Percentiles rank a stretch among this genome's conserved stretches.
Conservation (phyloP, 2,888 invertebrate genomes). For the Sturmia bella region DNA sequence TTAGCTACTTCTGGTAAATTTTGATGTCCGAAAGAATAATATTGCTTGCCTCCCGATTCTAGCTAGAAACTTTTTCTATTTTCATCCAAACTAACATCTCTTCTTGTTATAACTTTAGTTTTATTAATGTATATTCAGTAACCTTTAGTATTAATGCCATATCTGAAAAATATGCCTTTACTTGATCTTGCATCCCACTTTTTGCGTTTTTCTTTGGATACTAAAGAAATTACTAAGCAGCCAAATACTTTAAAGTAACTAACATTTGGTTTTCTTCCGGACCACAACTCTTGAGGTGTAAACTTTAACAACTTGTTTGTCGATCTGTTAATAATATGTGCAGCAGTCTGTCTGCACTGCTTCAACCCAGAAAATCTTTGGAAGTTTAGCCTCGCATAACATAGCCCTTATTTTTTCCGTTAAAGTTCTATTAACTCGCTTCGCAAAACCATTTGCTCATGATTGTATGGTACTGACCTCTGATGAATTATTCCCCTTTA, state of each 20-base stretch:
- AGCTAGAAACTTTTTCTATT: constrained; percentile 13
- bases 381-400: constrained; percentile 63
- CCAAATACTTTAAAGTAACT: too few species aligned
- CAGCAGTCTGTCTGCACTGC: constrained; percentile 67
- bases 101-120: constrained; percentile 27
- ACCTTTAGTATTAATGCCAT: constrained; percentile 30
- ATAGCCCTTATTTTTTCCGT: constrained; percentile 69
- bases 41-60: neutral
- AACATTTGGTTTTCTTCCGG: too few species aligned
- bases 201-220: constrained; percentile 42
- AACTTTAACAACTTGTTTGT: constrained; percentile 56
- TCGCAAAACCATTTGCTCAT: constrained; percentile 38
- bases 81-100: constrained; percentile 24
- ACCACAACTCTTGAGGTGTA: constrained; percentile 75
- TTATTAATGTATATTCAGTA: constrained; percentile 17
- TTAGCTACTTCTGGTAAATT: neutral
- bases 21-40: constrained; percentile 8
- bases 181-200: constrained; percentile 48
- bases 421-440: constrained; percentile 60
- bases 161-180: constrained; percentile 50
- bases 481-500: constrained; percentile 30
- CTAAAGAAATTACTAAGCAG: too few species aligned
- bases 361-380: constrained; percentile 67
- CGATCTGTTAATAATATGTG: constrained; percentile 59
- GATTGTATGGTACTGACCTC: constrained; percentile 39